Conservation (phyloP, 2,113 vertebrate genomes). For the Hemiscyllium ocellatum region DNA sequence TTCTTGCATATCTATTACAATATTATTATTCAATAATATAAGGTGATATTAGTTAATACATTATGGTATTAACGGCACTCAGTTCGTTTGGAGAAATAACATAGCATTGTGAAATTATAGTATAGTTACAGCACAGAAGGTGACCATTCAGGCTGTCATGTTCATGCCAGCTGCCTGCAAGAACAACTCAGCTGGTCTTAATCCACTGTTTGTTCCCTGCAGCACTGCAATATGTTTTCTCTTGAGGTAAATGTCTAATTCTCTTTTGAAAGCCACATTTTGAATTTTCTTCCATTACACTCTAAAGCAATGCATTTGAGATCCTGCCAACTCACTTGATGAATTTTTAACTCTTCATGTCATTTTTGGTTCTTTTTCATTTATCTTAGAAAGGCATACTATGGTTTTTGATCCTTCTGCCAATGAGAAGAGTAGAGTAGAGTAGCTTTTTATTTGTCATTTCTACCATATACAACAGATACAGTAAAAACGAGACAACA, state of each 20-base stretch:
- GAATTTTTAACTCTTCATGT: background rate
- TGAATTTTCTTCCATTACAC: background rate
- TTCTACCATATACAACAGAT: too few relatives aligned
- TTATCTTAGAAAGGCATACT: background rate
- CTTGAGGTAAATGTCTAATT: background rate
- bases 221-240: background rate
- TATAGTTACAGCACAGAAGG: background rate
- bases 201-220: background rate
- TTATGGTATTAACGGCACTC: background rate
- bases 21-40: background rate
- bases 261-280: background rate
- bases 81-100: background rate
- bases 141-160: background rate
- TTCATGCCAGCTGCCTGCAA: background rate
- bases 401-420: background rate
- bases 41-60: background rate
- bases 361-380: background rate
- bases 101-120: background rate
- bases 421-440: background rate
- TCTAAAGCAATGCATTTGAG: background rate
- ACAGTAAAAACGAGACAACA: too few relatives aligned
- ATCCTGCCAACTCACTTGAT: background rate
- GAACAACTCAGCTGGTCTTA: background rate
- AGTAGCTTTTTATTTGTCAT: too few relatives aligned
- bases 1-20: background rate